Evolutionary conservation across 2,797 vertebrate genomes (phyloP), one percentile per base, ranked within the genome.

Genomic region (Aldrovandia affinis): DNA sequence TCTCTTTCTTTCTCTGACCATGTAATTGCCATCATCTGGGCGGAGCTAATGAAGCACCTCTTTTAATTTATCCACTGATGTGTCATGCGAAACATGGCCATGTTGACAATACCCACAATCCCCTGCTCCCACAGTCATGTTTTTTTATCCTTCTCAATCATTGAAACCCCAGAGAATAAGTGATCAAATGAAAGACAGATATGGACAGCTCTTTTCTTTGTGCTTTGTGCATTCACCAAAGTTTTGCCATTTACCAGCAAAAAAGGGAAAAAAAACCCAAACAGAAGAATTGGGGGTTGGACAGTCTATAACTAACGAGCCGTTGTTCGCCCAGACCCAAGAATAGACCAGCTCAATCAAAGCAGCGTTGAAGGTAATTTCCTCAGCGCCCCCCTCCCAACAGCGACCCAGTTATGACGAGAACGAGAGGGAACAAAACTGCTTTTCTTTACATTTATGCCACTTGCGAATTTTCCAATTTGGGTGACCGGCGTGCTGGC

Each of bases 21-120:
- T n/a, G n/a, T n/a, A n/a, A n/a, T n/a, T n/a, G 15, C 68, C 68
- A 39, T 94, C 92, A 93, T 89, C 88, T 93, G 95, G 94, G 92
- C 96, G 96, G 96, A 97, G 96, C 96, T 96, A 96, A 96, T 94
- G 91, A 93, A 96, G 95, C 93, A 94, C 91, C 95, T 95, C 94
- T 97, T 97, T 96, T 96, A 96, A 97, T 97, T 98, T 98, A 98
- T 96, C 96, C 94, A 97, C 93, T 95, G 94, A 95, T 92, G 95
- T 97, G 96, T 96, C 96, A 97, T 96, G 96, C 96, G 95, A 96
- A 94, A 95, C 95, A 87, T 88, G 81, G 89, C 88, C 91, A 84
- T 57, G 86, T 84, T 86, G 88, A 78, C 22, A 28, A 44, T 59
- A 50, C 50, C 61, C 42, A 87, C 87, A 84, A 84, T 79, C 89